Evolutionary conservation across 2,113 vertebrate genomes (phyloP).

Genomic region (Amblyornis subalaris): DNA sequence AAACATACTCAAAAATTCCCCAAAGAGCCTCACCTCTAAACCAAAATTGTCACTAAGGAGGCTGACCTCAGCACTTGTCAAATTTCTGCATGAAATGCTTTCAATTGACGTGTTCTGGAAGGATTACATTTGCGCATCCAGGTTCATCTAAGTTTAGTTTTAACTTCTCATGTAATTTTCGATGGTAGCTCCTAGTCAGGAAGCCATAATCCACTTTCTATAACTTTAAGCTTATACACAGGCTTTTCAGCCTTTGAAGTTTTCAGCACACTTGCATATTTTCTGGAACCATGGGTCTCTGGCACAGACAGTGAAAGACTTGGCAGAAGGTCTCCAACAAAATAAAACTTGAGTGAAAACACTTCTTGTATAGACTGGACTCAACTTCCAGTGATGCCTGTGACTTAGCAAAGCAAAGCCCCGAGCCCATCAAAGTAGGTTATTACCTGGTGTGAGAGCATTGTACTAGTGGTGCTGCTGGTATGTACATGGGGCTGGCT

Average conservation of each 20-base stretch:
- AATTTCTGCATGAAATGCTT: background rate
- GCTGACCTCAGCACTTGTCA: background rate
- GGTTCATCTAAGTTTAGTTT: background rate
- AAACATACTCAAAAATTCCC: background rate
- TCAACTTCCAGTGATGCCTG: background rate
- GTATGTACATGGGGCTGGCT: background rate
- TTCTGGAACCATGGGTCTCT: background rate
- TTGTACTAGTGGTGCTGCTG: background rate
- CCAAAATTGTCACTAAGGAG: background rate
- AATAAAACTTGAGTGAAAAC: background rate
- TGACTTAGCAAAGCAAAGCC: background rate
- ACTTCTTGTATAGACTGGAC: background rate
- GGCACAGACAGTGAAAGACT: background rate
- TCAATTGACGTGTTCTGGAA: background rate
- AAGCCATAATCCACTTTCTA: background rate
- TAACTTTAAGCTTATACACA: background rate
- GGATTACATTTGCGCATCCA: background rate
- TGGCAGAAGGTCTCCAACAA: background rate
- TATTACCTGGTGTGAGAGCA: background rate
- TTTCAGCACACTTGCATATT: background rate
- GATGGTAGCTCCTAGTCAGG: background rate
- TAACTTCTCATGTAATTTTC: background rate
- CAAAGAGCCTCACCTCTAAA: accelerated
- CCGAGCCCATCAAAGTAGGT: background rate
- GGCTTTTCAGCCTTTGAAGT: background rate